Evolutionary conservation across 1,140 invertebrate genomes (phyloP).

Genomic region (Eueides isabella): DNA sequence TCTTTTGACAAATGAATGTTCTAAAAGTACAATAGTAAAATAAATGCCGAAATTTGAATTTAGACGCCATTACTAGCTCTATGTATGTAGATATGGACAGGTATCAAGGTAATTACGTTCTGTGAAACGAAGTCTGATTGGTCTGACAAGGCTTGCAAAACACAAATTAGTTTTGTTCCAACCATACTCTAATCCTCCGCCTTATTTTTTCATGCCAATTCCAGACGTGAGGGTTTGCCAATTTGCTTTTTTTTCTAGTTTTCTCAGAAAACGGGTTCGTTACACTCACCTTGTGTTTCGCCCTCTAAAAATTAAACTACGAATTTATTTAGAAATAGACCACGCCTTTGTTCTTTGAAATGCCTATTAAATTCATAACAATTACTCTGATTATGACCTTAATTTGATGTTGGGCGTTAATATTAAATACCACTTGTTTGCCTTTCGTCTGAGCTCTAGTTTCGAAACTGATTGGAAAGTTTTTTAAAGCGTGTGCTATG

Average conservation of each 20-base stretch:
- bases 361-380: slow-evolving; percentile 31
- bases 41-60: not conserved
- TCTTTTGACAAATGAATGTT: not conserved
- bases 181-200: slow-evolving; percentile 29
- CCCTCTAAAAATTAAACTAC: slow-evolving; percentile 45
- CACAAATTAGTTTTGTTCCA: slow-evolving; percentile 30
- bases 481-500: slow-evolving; percentile 23
- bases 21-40: not conserved
- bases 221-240: slow-evolving; percentile 58
- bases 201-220: slow-evolving; percentile 59
- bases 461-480: slow-evolving; percentile 38
- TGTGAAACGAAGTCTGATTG: slow-evolving; percentile 19
- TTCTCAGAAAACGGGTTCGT: slow-evolving; percentile 59
- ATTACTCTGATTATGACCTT: slow-evolving; percentile 39
- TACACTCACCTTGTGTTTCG: slow-evolving; percentile 57
- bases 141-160: slow-evolving; percentile 15
- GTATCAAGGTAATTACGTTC: slow-evolving; percentile 7
- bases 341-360: slow-evolving; percentile 29
- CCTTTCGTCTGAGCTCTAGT: slow-evolving; percentile 39
- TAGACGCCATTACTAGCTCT: not conserved
- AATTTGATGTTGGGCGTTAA: slow-evolving; percentile 31
- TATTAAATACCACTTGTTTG: slow-evolving; percentile 40
- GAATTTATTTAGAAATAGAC: slow-evolving; percentile 31
- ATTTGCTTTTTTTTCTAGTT: slow-evolving; percentile 58
- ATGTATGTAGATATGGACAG: not conserved